Percentiles rank a stretch among this genome's conserved stretches.
These are phyloP conservation scores for Coptodon bakossiorum DNA, from an alignment of 2,113 vertebrate genomes.

Conservation along the genomic window DNA sequence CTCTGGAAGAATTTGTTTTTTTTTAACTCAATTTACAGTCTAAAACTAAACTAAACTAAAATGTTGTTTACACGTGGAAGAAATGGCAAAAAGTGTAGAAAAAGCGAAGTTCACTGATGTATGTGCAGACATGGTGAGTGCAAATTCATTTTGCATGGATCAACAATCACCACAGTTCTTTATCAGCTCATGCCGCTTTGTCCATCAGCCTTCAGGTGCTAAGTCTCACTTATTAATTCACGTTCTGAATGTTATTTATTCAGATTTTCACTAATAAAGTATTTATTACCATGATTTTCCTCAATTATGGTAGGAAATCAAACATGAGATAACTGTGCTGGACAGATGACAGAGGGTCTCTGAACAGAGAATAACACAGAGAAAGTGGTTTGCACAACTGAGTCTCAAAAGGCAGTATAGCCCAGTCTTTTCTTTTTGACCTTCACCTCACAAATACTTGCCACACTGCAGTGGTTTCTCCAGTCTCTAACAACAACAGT, in stretches of 20 bases:
- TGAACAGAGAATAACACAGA: background rate
- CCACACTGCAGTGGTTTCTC: background rate
- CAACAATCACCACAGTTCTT: background rate
- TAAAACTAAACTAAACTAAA: background rate
- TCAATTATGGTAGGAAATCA: background rate
- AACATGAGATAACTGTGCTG: background rate
- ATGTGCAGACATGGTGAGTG: background rate
- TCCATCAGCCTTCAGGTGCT: background rate
- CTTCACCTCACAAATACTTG: background rate
- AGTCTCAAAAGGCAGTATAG: background rate
- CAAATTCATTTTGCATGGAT: background rate
- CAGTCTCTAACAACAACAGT: background rate
- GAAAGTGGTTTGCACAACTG: background rate
- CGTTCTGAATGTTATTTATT: background rate
- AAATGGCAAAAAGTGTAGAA: background rate
- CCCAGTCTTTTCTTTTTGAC: background rate
- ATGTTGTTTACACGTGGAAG: background rate
- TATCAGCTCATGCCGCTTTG: background rate
- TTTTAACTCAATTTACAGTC: background rate
- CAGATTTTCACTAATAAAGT: background rate
- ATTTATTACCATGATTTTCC: background rate
- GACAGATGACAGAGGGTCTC: background rate
- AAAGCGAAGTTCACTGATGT: background rate
- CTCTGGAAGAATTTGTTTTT: background rate
- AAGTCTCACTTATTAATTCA: fast-evolving